Base-by-base conservation (phyloP, 2,113 vertebrate species). In the Oryzias woworae region DNA sequence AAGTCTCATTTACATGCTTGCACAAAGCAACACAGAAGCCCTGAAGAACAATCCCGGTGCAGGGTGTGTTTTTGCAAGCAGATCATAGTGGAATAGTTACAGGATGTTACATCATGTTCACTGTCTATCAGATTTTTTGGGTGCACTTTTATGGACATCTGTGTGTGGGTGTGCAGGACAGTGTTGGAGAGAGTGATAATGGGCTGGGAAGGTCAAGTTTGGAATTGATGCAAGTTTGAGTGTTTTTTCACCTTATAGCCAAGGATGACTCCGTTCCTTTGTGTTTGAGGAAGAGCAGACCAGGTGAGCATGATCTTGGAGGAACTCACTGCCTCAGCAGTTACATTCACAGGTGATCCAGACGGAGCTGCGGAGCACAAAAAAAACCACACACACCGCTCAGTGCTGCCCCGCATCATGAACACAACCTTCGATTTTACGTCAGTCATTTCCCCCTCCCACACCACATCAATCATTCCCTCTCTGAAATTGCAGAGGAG, bases 291-390 rank as follows among this genome's bases (percentile, higher is more conserved):
- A 45, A 97, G 93, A 0, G 94, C 69, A 0, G 92, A 86, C 96
- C 96, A 98, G 0, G 90, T 95, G 84, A 98, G 88, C 36, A 98
- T 89, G 65, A 98, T 96, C 85, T 92, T 92, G 24, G 94, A 95
- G 15, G 96, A 97, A 75, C 95, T 98, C 90, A 96, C 92, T 0
- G 96, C 95, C 84, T 96, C 95, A 0, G 94, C 94, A 0, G 93
- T 95, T 66, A 97, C 92, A 1, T 98, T 98, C 55, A 91, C 86
- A 0, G 96, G 96, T 58, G 94, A 89, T 16, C 93, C 95, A 2
- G 95, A 96, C 22, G 96, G 96, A 85, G 95, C 96, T 98, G 84
- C 45, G 54, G 71, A 74, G 75, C 42, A 83, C 53, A 82, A 41
- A 63, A 14, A 14, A 82, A 45, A 75, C 74, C 49, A 69, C 64